Evolutionary conservation across 2,888 invertebrate species (phyloP).

Genomic region (Ommatoiulus sabulosus): DNA sequence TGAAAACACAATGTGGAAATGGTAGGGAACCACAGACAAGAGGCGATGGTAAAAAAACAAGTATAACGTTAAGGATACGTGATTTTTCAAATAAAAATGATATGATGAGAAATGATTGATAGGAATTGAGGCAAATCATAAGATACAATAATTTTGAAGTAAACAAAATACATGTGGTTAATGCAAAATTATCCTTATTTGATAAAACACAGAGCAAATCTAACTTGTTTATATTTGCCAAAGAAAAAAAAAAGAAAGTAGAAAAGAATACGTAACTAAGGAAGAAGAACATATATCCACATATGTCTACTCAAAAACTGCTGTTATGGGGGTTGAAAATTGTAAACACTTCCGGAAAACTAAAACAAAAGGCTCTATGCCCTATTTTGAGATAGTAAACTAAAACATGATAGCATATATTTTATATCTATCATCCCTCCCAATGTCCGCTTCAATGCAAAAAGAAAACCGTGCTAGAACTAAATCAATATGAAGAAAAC

Average conservation of each 20-base stretch:
- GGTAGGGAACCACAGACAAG: conserved; percentile 24
- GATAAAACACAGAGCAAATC: background rate
- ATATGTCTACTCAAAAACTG: background rate
- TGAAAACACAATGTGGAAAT: conserved; percentile 24
- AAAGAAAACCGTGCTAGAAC: conserved; percentile 16
- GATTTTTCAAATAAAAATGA: conserved; percentile 11
- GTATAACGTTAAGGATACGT: background rate
- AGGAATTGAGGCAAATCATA: conserved; percentile 34
- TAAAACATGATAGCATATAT: background rate
- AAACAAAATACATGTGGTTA: background rate
- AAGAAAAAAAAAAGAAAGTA: background rate
- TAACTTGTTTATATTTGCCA: background rate
- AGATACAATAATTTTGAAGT: background rate
- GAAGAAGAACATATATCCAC: background rate
- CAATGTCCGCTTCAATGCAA: background rate
- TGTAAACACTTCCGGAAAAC: background rate
- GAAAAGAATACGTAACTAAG: background rate
- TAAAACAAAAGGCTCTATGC: background rate
- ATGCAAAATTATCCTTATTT: conserved; percentile 8
- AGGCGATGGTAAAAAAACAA: background rate
- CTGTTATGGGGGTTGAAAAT: background rate
- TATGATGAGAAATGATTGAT: conserved; percentile 34
- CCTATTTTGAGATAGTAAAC: background rate
- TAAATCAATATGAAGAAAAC: conserved; percentile 23
- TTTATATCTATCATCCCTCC: conserved; percentile 5